Conservation (phyloP, 1,140 invertebrate genomes). For the Physella acuta region DNA sequence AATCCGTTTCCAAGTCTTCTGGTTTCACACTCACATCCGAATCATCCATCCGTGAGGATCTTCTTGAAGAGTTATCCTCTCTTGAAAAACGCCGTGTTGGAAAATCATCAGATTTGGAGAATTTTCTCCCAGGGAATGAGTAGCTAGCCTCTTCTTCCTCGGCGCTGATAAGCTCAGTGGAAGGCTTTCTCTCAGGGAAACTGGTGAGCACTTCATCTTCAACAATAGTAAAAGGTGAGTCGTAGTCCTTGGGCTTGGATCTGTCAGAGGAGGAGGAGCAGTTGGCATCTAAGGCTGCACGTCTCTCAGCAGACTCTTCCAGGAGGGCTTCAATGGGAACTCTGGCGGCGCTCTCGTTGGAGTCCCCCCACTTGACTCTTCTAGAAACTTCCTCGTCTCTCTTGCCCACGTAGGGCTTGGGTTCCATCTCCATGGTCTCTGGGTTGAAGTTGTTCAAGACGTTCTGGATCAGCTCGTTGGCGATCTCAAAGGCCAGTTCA, state of each 20-base stretch:
- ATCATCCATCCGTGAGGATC: conserved; percentile 9
- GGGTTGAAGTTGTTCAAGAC: conserved; percentile 34
- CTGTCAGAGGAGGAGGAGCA: conserved; percentile 9
- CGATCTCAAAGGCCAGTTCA: conserved; percentile 37
- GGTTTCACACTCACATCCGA: not conserved
- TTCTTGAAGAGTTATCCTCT: conserved; percentile 1
- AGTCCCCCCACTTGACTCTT: not conserved
- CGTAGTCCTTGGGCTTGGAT: conserved; percentile 1
- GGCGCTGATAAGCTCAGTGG: not conserved
- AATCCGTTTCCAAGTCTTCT: conserved; percentile 50
- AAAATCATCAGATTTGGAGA: conserved; percentile 24
- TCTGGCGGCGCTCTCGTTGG: not conserved
- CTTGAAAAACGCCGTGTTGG: conserved; percentile 17
- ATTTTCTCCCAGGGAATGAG: conserved; percentile 19
- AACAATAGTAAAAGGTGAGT: conserved; percentile 4
- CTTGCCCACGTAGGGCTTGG: not conserved
- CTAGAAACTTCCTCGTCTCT: not conserved
- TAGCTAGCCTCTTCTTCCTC: not conserved
- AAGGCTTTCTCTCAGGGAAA: conserved; percentile 16
- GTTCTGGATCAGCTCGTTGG: conserved; percentile 42
- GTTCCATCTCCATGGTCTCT: not conserved
- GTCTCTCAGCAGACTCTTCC: not conserved
- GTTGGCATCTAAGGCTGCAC: not conserved
- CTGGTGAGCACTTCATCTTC: conserved; percentile 14
- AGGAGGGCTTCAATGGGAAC: no score